Conservation (phyloP, 2,888 invertebrate genomes). For the Acleris laterana region DNA sequence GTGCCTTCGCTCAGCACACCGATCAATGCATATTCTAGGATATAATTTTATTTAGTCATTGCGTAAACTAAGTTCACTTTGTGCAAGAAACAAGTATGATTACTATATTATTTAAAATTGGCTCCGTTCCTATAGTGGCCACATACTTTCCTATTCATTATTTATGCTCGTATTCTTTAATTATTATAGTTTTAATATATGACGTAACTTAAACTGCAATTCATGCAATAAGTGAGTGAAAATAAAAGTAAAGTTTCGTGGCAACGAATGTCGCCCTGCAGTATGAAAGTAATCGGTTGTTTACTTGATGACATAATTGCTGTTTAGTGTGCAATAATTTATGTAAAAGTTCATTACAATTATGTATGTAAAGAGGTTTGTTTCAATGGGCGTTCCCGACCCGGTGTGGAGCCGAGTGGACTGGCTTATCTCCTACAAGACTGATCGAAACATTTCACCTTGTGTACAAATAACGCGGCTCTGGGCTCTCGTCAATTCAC, state of each 20-base stretch:
- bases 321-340: constrained; percentile 80
- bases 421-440: constrained; percentile 73
- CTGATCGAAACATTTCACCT: constrained; percentile 78
- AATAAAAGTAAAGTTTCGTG: constrained; percentile 55
- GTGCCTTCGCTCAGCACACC: constrained; percentile 46
- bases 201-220: constrained; percentile 53
- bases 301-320: constrained; percentile 59
- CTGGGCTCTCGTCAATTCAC: constrained; percentile 75
- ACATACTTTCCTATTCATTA: constrained; percentile 70
- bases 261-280: constrained; percentile 53
- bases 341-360: constrained; percentile 72
- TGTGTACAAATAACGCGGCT: constrained; percentile 60
- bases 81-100: constrained; percentile 65
- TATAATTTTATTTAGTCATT: constrained; percentile 81
- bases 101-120: constrained; percentile 65
- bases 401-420: constrained; percentile 60
- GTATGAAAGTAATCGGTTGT: constrained; percentile 50
- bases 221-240: constrained; percentile 62
- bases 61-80: constrained; percentile 75
- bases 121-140: constrained; percentile 80
- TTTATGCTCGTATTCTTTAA: constrained; percentile 66
- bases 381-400: constrained; percentile 65
- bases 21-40: constrained; percentile 69
- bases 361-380: constrained; percentile 68
- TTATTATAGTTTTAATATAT: constrained; percentile 68